Evolutionary conservation across 2,797 vertebrate genomes (phyloP), one percentile per base, ranked within the genome.

Genomic region (Echiichthys vipera): DNA sequence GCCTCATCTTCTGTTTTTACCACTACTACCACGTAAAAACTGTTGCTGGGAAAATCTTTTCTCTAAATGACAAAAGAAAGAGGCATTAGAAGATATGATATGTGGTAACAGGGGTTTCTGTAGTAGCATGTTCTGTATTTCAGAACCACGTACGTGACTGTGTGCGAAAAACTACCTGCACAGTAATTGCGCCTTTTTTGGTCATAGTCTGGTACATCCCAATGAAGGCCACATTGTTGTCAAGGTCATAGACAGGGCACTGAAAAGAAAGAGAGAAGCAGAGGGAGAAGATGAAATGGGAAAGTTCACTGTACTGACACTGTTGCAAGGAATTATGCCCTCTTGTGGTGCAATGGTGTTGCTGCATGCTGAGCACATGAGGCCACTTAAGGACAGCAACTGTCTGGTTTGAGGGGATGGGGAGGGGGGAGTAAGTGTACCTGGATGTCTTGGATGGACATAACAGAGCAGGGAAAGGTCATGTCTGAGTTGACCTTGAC

Each of bases 171-270:
- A 58, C 43, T 93, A 99, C 98, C 98, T 99, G 98, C 66, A 99
- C 98, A 0, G 98, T 99, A 89, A 99, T 98, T 65, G 98, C 98
- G 0, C 95, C 97, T 87, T 96, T 99, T 93, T 96, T 98, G 1
- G 98, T 99, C 96, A 99, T 99, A 2, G 98, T 99, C 93, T 99
- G 98, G 91, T 98, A 99, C 95, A 98, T 99, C 81, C 98, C 98
- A 0, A 96, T 97, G 89, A 99, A 99, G 78, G 96, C 97, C 74
- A 99, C 98, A 0, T 99, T 99, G 92, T 99, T 99, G 94, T 99
- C 98, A 70, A 99, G 90, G 83, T 99, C 98, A 0, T 97, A 99
- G 62, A 99, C 98, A 0, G 98, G 98, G 66, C 98, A 99, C 98
- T 99, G 59, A 2, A 36, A 66, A 37, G 18, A 64, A 25, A 43